Evolutionary conservation across 2,113 vertebrate species (phyloP), one percentile per base, ranked within the genome.

Genomic region (Corythornis cristatus): DNA sequence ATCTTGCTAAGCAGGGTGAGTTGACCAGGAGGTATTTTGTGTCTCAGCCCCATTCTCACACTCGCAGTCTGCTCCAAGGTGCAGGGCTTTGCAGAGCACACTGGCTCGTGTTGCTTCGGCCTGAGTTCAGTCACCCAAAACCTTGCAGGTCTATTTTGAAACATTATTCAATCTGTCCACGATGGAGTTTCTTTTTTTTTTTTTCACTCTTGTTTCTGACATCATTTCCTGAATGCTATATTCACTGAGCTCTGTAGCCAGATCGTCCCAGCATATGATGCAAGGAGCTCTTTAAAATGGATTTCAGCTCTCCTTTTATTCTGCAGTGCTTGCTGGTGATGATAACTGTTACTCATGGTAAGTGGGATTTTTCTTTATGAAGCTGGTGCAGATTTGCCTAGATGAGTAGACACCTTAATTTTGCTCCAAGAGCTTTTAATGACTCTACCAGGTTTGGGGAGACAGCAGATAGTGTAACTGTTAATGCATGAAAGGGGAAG

Each of bases 271-370:
- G 88, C 94, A 72, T 84, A 94, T 15, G 80, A 96, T 97, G 68
- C 91, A 89, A 93, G 85, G 93, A 91, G 91, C 74, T 93, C 93
- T 86, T 94, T 96, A 94, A 96, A 94, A 97, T 97, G 97, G 96
- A 96, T 96, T 96, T 97, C 91, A 4, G 57, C 90, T 89, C 74
- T 86, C 72, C 88, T 73, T 86, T 95, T 61, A 16, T 60, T 92
- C 86, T 97, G 75, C 91, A 86, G 58, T 93, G 95, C 88, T 62
- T 96, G 78, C 83, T 97, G 88, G 19, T 88, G 89, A 84, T 96
- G 33, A 76, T 92, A 86, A 77, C 93, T 79, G 75, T 94, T 93
- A 86, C 90, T 89, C 88, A 86, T 95, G 97, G 97, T 97, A 96
- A 96, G 96, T 94, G 35, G 58, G 45, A 83, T 79, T 96, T 97